Base-by-base conservation (phyloP, 2,113 vertebrate genomes). In the Cranoglanis bouderius region DNA sequence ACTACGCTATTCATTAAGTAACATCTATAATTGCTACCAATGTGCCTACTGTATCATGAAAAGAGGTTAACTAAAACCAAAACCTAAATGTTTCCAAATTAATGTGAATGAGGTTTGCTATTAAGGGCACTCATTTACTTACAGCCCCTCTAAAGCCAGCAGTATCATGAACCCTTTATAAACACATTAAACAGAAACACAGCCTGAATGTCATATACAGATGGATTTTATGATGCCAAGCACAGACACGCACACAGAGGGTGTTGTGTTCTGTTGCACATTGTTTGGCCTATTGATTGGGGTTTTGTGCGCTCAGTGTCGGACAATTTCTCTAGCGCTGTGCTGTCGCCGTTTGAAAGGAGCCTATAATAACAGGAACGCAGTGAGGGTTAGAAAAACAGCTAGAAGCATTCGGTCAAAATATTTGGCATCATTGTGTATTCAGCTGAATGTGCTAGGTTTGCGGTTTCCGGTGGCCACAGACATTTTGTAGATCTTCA, bases 361-460 rank as follows among this genome's bases (percentile, higher is more conserved):
- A 82, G 53, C 35, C 32, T 82, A 59, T 59, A 83, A 83, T 61
- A 43, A 83, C 81, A 83, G 53, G 55, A 61, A 61, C 1, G 35
- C 21, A 29, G 57, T 59, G 38, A 59, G 53, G n/a, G 46, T 49
- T 49, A 49, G 46, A 57, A 38, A 59, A 59, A 57, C 53, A 24
- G 80, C 32, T 21, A 35, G 80, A 35, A 2, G 51, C 9, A 35
- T 55, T 24, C 18, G 19, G 53, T 21, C 51, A 49, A 59, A 82
- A 26, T 38, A 82, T 57, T 43, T 61, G 9, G 10, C 35, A 61
- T 83, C 35, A 7, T 40, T 59, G 81, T 2, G 21, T 14, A 57
- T 82, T 82, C 51, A 57, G 80, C 53, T 38, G 8, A 12, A 82
- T 14, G 21, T 29, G n/a, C 32, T 38, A 3, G 6, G 18, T 59